Evolutionary conservation across 2,888 invertebrate genomes (phyloP).

Genomic region (Teleiodes luculella): DNA sequence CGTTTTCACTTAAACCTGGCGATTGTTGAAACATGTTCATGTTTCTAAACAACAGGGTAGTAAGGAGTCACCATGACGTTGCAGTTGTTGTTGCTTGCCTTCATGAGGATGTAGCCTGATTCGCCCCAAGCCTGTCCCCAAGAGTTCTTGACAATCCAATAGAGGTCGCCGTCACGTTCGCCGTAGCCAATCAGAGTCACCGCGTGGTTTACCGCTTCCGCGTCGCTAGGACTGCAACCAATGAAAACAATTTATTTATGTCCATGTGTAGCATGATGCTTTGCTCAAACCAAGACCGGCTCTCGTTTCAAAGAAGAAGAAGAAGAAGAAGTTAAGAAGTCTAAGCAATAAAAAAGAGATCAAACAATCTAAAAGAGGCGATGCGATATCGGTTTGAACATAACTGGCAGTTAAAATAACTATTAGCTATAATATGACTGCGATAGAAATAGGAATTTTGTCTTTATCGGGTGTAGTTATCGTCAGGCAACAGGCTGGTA

Average conservation of each 20-base stretch:
- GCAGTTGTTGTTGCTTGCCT: constrained; percentile 41
- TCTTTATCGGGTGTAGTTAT: too few relatives aligned
- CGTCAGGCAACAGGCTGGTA: too few relatives aligned
- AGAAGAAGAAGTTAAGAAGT: too few relatives aligned
- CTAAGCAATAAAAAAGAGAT: too few relatives aligned
- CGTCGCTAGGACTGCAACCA: background rate
- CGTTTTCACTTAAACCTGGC: background rate
- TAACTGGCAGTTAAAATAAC: too few relatives aligned
- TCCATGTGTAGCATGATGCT: background rate
- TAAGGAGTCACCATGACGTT: constrained; percentile 31
- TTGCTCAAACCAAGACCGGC: too few relatives aligned
- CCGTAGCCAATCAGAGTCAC: constrained; percentile 50
- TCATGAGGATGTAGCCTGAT: constrained; percentile 43
- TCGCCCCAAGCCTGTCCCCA: constrained; percentile 49
- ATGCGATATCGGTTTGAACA: too few relatives aligned
- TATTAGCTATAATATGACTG: background rate
- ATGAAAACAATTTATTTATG: background rate
- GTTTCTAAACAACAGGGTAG: constrained; percentile 19
- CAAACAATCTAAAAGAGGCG: too few relatives aligned
- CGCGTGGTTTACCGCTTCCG: constrained; percentile 34
- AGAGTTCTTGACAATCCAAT: constrained; percentile 55
- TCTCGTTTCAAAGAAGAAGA: too few relatives aligned
- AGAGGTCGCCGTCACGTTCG: constrained; percentile 34
- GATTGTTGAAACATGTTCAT: background rate
- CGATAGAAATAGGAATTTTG: too few relatives aligned